These are phyloP conservation scores for Meriones unguiculatus DNA, from an alignment of 2,113 vertebrate genomes.

Conservation along the genomic window DNA sequence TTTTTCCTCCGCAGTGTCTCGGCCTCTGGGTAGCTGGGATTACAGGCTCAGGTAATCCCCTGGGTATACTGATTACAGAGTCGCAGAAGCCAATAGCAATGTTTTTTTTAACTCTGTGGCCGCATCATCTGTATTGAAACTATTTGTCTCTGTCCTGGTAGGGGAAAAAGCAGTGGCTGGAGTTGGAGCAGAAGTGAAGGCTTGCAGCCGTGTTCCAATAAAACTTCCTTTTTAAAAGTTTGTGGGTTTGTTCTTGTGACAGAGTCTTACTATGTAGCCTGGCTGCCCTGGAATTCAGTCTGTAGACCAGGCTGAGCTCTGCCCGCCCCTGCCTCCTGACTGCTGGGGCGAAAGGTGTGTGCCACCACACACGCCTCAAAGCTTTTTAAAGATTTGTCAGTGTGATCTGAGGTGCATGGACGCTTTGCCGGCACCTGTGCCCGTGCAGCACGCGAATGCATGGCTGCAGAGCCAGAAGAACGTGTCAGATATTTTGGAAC, in stretches of 20 bases:
- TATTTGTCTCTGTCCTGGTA: not conserved
- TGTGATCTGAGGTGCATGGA: not conserved
- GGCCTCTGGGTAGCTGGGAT: not conserved
- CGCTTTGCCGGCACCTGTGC: not conserved
- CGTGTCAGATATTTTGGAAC: not conserved
- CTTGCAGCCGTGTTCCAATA: not conserved
- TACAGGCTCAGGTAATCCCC: not conserved
- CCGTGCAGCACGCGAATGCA: not conserved
- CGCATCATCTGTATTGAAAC: not conserved
- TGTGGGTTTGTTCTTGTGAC: not conserved
- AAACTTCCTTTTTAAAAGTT: conserved; percentile 27
- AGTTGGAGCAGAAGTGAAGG: not conserved
- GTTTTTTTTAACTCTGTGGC: not conserved
- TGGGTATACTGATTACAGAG: not conserved
- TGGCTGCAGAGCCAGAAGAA: not conserved
- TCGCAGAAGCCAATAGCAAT: not conserved
- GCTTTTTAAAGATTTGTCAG: not conserved
- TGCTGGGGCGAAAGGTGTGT: not conserved
- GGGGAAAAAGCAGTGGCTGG: not conserved
- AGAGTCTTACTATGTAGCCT: not conserved
- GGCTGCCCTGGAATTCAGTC: not conserved
- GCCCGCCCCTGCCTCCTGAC: not conserved
- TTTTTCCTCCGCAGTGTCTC: not conserved
- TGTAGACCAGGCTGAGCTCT: not conserved
- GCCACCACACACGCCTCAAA: not conserved